Conservation (phyloP, 2,113 vertebrate genomes). For the Gymnocephalus cernua region DNA sequence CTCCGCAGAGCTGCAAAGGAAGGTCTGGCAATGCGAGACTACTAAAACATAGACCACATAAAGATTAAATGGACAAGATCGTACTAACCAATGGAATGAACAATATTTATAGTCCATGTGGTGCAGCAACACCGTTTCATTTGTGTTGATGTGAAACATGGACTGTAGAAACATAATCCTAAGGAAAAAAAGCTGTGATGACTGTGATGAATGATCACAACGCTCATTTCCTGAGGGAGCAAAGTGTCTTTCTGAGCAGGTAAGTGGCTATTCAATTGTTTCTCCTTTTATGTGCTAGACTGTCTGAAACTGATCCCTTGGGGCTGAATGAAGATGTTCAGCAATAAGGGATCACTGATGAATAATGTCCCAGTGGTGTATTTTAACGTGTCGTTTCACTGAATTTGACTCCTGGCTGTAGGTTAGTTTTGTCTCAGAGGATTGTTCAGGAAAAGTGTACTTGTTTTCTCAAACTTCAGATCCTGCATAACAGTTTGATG, state of each 20-base stretch:
- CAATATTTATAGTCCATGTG: not conserved
- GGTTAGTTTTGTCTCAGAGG: not conserved
- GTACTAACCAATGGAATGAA: not conserved
- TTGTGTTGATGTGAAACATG: not conserved
- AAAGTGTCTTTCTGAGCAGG: constrained; percentile 6
- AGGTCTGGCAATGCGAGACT: too few species aligned
- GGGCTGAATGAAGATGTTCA: not conserved
- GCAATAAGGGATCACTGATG: not conserved
- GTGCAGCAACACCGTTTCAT: not conserved
- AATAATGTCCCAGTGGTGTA: not conserved
- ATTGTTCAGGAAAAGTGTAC: not conserved
- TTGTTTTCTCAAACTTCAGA: not conserved
- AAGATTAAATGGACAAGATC: not conserved
- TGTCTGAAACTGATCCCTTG: not conserved
- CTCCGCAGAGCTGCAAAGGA: too few species aligned
- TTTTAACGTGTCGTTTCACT: not conserved
- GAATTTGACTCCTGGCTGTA: not conserved
- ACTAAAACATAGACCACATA: not conserved
- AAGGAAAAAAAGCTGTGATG: not conserved
- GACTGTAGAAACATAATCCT: not conserved
- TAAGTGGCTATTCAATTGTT: not conserved
- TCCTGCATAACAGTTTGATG: not conserved
- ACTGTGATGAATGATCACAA: not conserved
- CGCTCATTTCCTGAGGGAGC: constrained; percentile 36
- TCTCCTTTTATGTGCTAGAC: not conserved